Evolutionary conservation across 2,888 invertebrate genomes (phyloP).

Genomic region (Balanococcus diminutus): DNA sequence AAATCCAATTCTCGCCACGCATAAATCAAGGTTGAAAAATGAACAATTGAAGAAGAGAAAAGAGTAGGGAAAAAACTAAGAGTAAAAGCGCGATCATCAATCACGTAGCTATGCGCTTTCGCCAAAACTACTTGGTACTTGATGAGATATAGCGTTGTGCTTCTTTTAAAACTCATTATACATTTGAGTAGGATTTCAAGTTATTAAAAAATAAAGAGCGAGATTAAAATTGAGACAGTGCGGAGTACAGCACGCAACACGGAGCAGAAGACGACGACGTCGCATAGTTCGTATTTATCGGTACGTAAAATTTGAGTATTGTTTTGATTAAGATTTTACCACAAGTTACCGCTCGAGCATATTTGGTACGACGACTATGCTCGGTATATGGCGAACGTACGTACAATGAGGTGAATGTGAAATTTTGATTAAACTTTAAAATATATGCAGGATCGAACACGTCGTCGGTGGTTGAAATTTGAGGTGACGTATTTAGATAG

Average conservation of each 20-base stretch:
- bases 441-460: conserved; percentile 36
- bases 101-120: neutral
- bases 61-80: neutral
- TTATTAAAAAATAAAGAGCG: conserved; percentile 32
- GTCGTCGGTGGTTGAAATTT: conserved; percentile 10
- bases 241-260: neutral
- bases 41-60: conserved; percentile 17
- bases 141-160: conserved; percentile 36
- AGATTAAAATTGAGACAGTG: conserved; percentile 3
- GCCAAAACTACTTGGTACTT: neutral
- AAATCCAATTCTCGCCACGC: neutral
- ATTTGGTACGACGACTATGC: neutral
- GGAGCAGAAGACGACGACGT: neutral
- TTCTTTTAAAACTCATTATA: conserved; percentile 39
- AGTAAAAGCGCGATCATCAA: conserved; percentile 9
- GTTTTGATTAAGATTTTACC: conserved; percentile 34
- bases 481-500: neutral
- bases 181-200: conserved; percentile 23
- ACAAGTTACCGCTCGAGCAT: no score
- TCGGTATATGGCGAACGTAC: neutral
- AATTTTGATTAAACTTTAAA: conserved; percentile 40
- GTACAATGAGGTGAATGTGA: no score
- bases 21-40: conserved; percentile 29
- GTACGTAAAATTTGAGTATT: conserved; percentile 32
- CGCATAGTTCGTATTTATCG: neutral